phyloP scores from a whole-genome alignment of 1,140 invertebrate species.

The Trissolcus basalis region DNA sequence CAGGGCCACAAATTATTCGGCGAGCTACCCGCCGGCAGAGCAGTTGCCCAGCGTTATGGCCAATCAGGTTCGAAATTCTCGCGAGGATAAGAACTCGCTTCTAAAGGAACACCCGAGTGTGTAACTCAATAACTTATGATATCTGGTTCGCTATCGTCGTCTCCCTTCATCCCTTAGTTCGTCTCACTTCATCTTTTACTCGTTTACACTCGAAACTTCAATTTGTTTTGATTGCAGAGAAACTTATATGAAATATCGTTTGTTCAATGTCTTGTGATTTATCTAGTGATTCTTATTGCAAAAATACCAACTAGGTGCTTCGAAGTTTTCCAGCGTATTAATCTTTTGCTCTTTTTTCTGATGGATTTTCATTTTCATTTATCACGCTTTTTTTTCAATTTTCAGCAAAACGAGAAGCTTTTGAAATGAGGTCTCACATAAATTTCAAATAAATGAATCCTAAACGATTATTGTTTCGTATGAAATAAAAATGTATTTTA shows the following conservation, averaged over 20 bases:
- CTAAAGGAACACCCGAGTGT: constrained; percentile 36
- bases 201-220: constrained; percentile 3
- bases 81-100: constrained; percentile 41
- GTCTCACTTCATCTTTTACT: not conserved
- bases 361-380: too few relatives aligned
- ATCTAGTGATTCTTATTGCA: too few relatives aligned
- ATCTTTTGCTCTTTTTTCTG: too few relatives aligned
- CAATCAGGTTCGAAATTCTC: constrained; percentile 54
- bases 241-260: not conserved
- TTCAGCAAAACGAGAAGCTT: too few relatives aligned
- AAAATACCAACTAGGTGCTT: too few relatives aligned
- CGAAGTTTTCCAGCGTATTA: too few relatives aligned
- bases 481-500: constrained; percentile 1
- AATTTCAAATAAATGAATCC: too few relatives aligned
- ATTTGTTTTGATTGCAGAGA: constrained; percentile 1
- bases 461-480: too few relatives aligned
- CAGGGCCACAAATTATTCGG: constrained; percentile 48
- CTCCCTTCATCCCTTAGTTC: not conserved
- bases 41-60: constrained; percentile 34
- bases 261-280: not conserved
- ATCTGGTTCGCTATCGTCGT: constrained; percentile 27
- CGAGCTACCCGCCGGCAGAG: constrained; percentile 34
- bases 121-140: constrained; percentile 49
- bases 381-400: too few relatives aligned
- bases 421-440: too few relatives aligned